Percentiles rank a stretch among this genome's conserved stretches.
Evolutionary conservation across 2,888 invertebrate genomes (phyloP).

Genomic region (Drosophila diplacantha): DNA sequence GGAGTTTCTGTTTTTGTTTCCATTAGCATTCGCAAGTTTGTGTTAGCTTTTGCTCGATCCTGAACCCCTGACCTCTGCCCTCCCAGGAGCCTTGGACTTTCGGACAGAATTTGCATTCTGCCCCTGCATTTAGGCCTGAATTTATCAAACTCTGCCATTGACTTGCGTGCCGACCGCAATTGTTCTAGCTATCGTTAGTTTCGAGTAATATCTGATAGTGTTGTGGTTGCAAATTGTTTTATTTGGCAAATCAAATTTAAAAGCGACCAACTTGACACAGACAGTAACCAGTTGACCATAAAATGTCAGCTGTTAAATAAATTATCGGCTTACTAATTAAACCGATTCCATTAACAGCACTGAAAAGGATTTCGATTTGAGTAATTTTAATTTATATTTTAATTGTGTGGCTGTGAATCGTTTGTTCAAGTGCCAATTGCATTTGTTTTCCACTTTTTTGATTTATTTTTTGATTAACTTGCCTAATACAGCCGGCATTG

Average conservation of each 20-base stretch:
- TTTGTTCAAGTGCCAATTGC: constrained; percentile 10
- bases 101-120: constrained; percentile 12
- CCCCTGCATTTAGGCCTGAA: constrained; percentile 36
- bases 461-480: constrained; percentile 22
- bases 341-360: constrained; percentile 15
- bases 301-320: constrained; percentile 40
- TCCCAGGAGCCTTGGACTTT: constrained; percentile 26
- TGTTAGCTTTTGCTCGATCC: constrained; percentile 9
- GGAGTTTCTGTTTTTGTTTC: constrained; percentile 42
- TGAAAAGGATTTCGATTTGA: background rate
- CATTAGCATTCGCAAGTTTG: constrained; percentile 31
- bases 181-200: constrained; percentile 11
- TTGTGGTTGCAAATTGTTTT: constrained; percentile 32
- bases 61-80: constrained; percentile 22
- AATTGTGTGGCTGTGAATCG: constrained; percentile 12
- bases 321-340: constrained; percentile 26
- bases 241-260: constrained; percentile 30
- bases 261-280: constrained; percentile 7
- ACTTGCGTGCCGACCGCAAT: constrained; percentile 15
- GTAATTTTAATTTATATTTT: constrained; percentile 10
- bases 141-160: constrained; percentile 50
- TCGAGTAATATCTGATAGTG: constrained; percentile 32
- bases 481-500: constrained; percentile 11
- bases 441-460: constrained; percentile 16
- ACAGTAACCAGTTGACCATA: constrained; percentile 17